A percentile compares a stretch with the other conserved stretches of the same genome.
Evolutionary conservation across 2,113 vertebrate species (phyloP).

Genomic region (Syrmaticus mikado): DNA sequence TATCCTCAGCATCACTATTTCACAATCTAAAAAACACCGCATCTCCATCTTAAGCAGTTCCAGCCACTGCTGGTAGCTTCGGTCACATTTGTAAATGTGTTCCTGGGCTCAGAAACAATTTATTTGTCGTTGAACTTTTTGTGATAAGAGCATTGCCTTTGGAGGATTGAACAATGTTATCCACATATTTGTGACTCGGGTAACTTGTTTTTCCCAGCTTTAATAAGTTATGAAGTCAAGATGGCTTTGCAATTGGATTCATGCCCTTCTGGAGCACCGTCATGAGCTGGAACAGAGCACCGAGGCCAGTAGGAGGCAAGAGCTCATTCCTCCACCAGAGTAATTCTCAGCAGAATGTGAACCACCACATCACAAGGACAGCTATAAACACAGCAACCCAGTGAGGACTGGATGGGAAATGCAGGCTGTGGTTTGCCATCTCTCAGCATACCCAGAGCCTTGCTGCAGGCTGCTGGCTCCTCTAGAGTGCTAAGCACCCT

Average conservation of each 20-base stretch:
- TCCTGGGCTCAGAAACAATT: constrained; percentile 47
- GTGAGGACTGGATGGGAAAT: background rate
- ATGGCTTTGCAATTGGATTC: constrained; percentile 22
- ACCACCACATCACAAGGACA: background rate
- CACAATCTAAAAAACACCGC: background rate
- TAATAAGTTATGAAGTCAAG: constrained; percentile 46
- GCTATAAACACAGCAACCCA: constrained; percentile 17
- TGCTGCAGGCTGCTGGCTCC: background rate
- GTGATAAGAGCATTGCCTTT: constrained; percentile 25
- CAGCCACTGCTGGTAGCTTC: background rate
- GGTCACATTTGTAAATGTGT: constrained; percentile 57
- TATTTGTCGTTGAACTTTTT: constrained; percentile 20
- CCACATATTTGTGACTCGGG: constrained; percentile 15
- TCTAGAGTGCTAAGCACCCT: rapidly evolving
- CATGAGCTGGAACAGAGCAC: background rate
- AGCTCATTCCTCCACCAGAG: background rate
- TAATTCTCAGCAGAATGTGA: constrained; percentile 15
- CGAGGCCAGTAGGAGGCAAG: background rate
- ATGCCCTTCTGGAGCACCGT: background rate
- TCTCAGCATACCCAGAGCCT: rapidly evolving
- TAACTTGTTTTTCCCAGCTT: constrained; percentile 39
- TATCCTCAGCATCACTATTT: background rate
- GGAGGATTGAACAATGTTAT: constrained; percentile 1
- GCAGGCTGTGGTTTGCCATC: background rate
- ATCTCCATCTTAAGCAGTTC: constrained; percentile 23